Conservation (phyloP, 35 echinoderm and acorn worm genomes). For the Strongylocentrotus purpuratus region DNA sequence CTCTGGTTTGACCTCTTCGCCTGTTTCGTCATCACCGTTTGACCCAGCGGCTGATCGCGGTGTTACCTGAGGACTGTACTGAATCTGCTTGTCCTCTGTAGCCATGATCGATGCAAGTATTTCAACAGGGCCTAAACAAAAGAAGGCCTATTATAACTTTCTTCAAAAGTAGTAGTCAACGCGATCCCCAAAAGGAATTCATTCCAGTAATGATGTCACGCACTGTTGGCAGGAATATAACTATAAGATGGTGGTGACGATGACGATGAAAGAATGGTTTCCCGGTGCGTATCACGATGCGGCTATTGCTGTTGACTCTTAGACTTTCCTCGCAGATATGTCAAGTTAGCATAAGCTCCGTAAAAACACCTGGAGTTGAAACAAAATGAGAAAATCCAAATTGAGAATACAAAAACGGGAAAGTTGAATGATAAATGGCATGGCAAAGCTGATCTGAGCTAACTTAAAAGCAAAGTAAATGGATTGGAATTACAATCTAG, state of each 20-base stretch:
- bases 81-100: slow-evolving; percentile 26
- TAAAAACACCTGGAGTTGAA: not conserved
- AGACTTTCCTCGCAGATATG: not conserved
- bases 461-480: no score
- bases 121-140: not conserved
- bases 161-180: not conserved
- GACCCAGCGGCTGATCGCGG: not conserved
- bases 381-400: not conserved
- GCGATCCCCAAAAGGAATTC: not conserved
- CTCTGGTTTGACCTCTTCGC: not conserved
- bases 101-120: not conserved
- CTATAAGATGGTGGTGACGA: not conserved
- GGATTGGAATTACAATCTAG: no score
- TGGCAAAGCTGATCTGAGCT: no score
- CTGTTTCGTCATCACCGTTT: not conserved
- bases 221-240: not conserved
- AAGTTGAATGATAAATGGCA: no score
- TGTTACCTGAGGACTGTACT: not conserved
- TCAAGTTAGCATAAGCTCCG: not conserved
- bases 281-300: not conserved
- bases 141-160: not conserved
- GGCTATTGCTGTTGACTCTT: not conserved
- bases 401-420: no score
- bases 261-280: not conserved
- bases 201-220: not conserved